Evolutionary conservation across 2,113 vertebrate species (phyloP), one percentile per base, ranked within the genome.

Genomic region (Galbula dea): DNA sequence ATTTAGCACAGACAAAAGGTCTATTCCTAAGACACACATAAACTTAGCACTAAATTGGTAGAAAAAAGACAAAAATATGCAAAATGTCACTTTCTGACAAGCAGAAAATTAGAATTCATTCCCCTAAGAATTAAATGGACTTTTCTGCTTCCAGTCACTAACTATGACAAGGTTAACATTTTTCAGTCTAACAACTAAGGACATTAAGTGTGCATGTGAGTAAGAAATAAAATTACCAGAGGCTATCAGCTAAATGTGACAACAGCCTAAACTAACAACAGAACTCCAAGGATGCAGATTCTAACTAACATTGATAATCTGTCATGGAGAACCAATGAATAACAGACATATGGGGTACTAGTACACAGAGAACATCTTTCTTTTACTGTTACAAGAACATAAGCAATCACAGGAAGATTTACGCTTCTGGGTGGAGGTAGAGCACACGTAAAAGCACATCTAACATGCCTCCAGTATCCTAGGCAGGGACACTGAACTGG

Each of bases 71-170:
- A 93, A 96, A 96, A 97, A 97, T 97, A 97, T 97, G 96, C 94
- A 96, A 97, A 96, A 93, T 96, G 97, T 97, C 97, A 97, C 68
- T 91, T 88, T 95, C 94, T 97, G 97, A 97, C 97, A 97, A 89
- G 96, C 97, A 97, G 97, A 97, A 97, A 97, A 97, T 97, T 96
- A 96, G 90, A 97, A 97, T 97, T 95, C 88, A 90, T 91, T 95
- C 95, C 90, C 89, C 43, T 72, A 89, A 95, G 95, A 97, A 94
- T 88, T 90, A 95, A 97, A 96, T 89, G 92, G 93, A 94, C 95
- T 96, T 97, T 96, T 90, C 90, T 97, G 96, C 97, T 97, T 94
- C 94, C 71, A 97, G 97, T 97, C 96, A 96, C 93, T 96, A 96
- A 91, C 88, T 93, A 88, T 95, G 96, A 97, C 97, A 97, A 97